A percentile compares a stretch with the other conserved stretches of the same genome.
phyloP scores from a whole-genome alignment of 2,888 invertebrate species.

The Microplitis manilae region DNA sequence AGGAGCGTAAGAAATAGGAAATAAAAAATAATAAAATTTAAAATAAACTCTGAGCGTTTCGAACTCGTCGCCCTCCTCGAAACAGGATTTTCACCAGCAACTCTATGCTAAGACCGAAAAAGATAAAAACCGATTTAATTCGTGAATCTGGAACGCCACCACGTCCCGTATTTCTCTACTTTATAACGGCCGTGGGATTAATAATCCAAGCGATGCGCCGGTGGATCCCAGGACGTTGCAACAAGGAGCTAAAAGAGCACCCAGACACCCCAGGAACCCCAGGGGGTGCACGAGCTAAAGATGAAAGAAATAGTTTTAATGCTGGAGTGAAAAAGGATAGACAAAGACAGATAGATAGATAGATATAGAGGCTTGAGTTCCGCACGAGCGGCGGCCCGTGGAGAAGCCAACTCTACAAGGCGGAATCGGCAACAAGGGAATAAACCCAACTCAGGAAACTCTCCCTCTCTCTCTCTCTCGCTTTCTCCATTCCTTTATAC shows the following conservation, averaged over 20 bases:
- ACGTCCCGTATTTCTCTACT: constrained; percentile 43
- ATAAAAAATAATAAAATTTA: not conserved
- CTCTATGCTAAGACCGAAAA: constrained; percentile 17
- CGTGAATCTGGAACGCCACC: constrained; percentile 43
- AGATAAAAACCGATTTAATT: constrained; percentile 38
- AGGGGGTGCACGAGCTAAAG: not conserved
- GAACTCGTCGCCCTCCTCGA: too few species aligned
- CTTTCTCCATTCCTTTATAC: too few species aligned
- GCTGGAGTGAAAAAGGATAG: constrained; percentile 2
- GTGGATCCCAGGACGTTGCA: constrained; percentile 32
- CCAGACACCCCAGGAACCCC: not conserved
- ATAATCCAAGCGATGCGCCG: constrained; percentile 39
- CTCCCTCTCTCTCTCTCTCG: too few species aligned
- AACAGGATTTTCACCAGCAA: not conserved
- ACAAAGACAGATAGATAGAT: not conserved
- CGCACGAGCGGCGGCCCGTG: constrained; percentile 41
- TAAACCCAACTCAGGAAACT: constrained; percentile 24
- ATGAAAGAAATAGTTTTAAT: too few species aligned
- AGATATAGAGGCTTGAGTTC: constrained; percentile 29
- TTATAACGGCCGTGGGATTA: constrained; percentile 45
- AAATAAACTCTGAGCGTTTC: too few species aligned
- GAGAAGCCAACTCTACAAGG: constrained; percentile 36
- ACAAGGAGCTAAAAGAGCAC: constrained; percentile 14
- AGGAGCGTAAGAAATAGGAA: not conserved
- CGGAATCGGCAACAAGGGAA: constrained; percentile 40